Evolutionary conservation across 2,888 invertebrate genomes (phyloP).

Genomic region (Cataglyphis cursor): DNA sequence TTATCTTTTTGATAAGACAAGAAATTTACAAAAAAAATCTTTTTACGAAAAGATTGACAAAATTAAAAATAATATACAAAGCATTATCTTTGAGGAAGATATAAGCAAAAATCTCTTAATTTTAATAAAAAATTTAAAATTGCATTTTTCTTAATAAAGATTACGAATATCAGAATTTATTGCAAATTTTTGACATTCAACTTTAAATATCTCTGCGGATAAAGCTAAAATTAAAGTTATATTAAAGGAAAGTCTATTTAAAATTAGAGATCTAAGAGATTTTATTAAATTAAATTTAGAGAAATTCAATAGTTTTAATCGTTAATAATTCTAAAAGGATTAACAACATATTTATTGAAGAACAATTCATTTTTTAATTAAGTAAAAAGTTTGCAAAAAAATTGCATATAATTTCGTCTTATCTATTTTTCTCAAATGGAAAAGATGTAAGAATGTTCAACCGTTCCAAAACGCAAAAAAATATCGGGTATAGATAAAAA

Average conservation of each 20-base stretch:
- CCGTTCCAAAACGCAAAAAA: not conserved
- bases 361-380: constrained; percentile 7
- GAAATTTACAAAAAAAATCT: not conserved
- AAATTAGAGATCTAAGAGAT: constrained; percentile 29
- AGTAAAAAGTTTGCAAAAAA: constrained; percentile 1
- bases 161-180: constrained; percentile 17
- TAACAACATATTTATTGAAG: constrained; percentile 14
- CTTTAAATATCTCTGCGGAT: constrained; percentile 30
- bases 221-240: constrained; percentile 26
- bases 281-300: constrained; percentile 35
- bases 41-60: not conserved
- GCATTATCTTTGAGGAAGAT: not conserved
- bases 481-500: not conserved
- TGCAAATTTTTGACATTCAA: constrained; percentile 35
- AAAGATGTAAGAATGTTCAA: constrained; percentile 15
- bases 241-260: not conserved
- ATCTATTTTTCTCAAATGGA: not conserved
- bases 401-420: not conserved
- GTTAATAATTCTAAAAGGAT: constrained; percentile 18
- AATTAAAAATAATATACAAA: constrained; percentile 3
- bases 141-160: constrained; percentile 33
- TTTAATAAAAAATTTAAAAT: constrained; percentile 29
- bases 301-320: constrained; percentile 17
- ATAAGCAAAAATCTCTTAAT: constrained; percentile 8
- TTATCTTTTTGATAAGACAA: constrained; percentile 10